Evolutionary conservation across 2,113 vertebrate genomes (phyloP), one percentile per base, ranked within the genome.

Genomic region (Istiophorus platypterus): DNA sequence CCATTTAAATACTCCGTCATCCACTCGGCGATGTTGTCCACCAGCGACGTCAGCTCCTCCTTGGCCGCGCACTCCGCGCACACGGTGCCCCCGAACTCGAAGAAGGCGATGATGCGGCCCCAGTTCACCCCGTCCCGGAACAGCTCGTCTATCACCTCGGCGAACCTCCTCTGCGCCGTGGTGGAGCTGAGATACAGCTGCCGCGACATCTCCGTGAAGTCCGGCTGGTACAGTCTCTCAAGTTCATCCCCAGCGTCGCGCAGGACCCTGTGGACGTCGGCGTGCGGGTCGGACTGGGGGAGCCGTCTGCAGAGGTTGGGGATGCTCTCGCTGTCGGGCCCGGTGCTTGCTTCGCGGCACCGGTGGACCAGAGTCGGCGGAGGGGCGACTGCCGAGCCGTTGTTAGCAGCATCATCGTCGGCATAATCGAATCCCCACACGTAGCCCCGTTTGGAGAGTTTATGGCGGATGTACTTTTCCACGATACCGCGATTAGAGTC

Each of bases 1-100:
- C 96, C 96, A 89, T 99, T 98, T 92, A 99, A 97, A 95, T 99
- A 99, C 87, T 98, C 98, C 0, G 98, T 97, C 98, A 99, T 99
- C 98, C 98, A 99, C 87, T 95, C 80, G 3, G 96, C 97, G 47
- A 99, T 97, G 95, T 72, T 96, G 92, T 98, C 97, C 89, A 99
- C 98, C 24, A 98, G 97, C 37, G 96, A 83, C 4, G 93, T 94
- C 97, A 99, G 97, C 92, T 97, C 97, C 86, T 97, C 97, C 82
- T 96, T 95, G 90, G 97, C 95, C 90, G 96, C 96, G 84, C 98
- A 98, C 93, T 99, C 98, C 90, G 96, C 97, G 8, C 98, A 99
- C 96, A 99, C 96, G 47, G 96, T 96, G 5, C 97, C 97, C 6
- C 98, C 98, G 29, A 99, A 99, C 95, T 99, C 98, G 77, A 99